phyloP scores from a whole-genome alignment of 2,797 vertebrate genomes.

The Molossus molossus region DNA sequence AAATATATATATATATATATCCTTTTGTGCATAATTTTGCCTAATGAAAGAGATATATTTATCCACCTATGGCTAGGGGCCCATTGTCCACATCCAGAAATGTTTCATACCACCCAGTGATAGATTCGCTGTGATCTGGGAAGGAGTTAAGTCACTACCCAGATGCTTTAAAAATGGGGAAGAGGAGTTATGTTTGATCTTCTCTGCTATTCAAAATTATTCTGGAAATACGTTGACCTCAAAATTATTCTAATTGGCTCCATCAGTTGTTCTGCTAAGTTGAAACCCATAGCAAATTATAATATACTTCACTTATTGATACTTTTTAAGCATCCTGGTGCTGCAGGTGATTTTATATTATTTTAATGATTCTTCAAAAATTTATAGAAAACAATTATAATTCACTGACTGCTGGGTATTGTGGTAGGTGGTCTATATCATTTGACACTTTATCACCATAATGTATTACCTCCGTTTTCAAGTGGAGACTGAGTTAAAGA shows the following conservation, averaged over 20 bases:
- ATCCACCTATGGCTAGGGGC: not conserved
- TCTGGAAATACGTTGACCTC: not conserved
- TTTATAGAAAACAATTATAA: not conserved
- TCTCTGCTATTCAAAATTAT: constrained; percentile 7
- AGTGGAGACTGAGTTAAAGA: not conserved
- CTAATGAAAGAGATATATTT: not conserved
- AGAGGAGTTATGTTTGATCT: not conserved
- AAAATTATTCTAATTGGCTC: not conserved
- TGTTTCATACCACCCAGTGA: not conserved
- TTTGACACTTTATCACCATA: not conserved
- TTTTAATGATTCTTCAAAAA: not conserved
- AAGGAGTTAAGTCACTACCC: not conserved
- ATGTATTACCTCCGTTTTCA: not conserved
- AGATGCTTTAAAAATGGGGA: not conserved
- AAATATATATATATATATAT: not conserved
- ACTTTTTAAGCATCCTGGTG: not conserved
- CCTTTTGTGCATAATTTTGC: not conserved
- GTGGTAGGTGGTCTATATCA: not conserved
- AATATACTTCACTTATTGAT: not conserved
- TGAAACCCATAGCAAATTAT: constrained; percentile 6
- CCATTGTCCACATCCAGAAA: constrained; percentile 12
- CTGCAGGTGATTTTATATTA: not conserved
- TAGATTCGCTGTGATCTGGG: constrained; percentile 33
- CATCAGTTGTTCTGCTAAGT: not conserved
- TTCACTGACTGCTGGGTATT: not conserved